Base-by-base conservation (phyloP, 2,797 vertebrate genomes). In the Poeciliopsis gracilis region DNA sequence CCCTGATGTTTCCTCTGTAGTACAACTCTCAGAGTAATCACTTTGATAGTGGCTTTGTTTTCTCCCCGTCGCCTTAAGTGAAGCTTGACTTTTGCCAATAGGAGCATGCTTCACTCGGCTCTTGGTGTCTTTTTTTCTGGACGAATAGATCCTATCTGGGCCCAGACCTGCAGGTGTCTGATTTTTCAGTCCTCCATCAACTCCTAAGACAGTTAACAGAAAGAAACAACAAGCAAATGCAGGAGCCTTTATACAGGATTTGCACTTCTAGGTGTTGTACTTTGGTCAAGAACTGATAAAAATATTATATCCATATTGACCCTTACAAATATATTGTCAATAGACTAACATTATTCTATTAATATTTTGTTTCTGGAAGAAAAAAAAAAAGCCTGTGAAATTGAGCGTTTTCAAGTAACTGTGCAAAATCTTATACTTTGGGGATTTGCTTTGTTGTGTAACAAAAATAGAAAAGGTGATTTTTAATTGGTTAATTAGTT, bases 121-220 rank as follows among this genome's bases (percentile, higher is more conserved):
- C 78, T 76, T 92, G 23, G 76, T 36, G 15, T 77, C 81, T 76
- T 89, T 94, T 38, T 91, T 91, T 80, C 36, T 84, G 33, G 69
- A 77, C 25, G 53, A 38, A 83, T 87, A 86, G 71, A n/a, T 75
- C 25, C 84, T 90, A 75, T 79, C 78, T 18, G 83, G 59, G 38
- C 85, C 90, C 33, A 83, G 79, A 73, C 84, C 94, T 75, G 80
- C 89, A 51, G 88, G 87, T 69, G 85, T 80, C 84, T 77, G 92
- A 83, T 79, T 78, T 86, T 90, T 95, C 89, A 73, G 84, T 90
- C 92, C 95, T 83, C 90, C 76, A 77, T 95, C 94, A 63, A 93
- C 79, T 80, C 95, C 97, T 98, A 72, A 71, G 30, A 94, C 25
- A 84, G 53, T 67, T 71, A 55, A 25, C 81, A 57, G 12, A 59